phyloP scores from a whole-genome alignment of 2,888 invertebrate species.

The Tipula lateralis region DNA sequence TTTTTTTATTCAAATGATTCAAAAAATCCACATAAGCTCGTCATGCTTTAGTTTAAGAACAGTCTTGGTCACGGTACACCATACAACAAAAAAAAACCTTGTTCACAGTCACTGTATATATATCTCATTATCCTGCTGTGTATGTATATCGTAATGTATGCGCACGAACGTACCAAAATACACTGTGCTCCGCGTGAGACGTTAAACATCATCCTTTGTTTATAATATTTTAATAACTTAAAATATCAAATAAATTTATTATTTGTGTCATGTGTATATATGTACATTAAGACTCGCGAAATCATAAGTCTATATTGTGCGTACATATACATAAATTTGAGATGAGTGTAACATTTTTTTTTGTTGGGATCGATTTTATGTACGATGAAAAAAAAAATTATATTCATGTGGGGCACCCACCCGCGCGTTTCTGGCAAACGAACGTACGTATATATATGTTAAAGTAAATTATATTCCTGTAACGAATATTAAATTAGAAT shows the following conservation, averaged over 20 bases:
- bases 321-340: neutral
- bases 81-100: too few species aligned
- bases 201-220: neutral
- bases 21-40: too few species aligned
- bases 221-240: neutral
- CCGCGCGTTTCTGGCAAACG: neutral
- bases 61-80: too few species aligned
- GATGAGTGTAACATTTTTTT: neutral
- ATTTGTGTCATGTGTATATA: neutral
- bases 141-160: too few species aligned
- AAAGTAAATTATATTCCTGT: neutral
- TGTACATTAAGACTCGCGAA: neutral
- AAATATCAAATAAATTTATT: neutral
- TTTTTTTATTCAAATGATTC: too few species aligned
- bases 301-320: neutral
- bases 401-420: neutral
- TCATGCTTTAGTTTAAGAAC: too few species aligned
- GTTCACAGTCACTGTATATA: too few species aligned
- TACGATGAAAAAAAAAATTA: neutral
- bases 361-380: neutral
- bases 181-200: neutral
- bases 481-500: neutral
- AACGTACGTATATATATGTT: neutral
- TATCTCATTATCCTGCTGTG: too few species aligned
- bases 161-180: too few species aligned